A percentile compares a stretch with the other conserved stretches of the same genome.
These are phyloP conservation scores for Tiliacea aurago DNA, from an alignment of 2,888 invertebrate genomes.

Conservation along the genomic window DNA sequence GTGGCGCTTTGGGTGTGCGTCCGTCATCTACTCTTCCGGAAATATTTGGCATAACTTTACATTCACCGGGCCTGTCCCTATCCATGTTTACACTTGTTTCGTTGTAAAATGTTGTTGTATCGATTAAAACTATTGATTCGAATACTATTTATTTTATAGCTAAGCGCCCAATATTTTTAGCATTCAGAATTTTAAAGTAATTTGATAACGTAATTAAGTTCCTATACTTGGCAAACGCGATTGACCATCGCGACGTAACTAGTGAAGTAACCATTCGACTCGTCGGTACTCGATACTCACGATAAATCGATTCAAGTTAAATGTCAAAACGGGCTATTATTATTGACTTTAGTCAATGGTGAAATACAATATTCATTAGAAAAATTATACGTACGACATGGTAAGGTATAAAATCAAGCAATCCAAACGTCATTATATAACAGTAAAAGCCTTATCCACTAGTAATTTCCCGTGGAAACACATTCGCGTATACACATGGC, in stretches of 20 bases:
- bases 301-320: no score
- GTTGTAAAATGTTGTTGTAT: not conserved
- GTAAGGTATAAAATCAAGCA: not conserved
- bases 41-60: conserved; percentile 62
- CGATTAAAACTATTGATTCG: not conserved
- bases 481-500: conserved; percentile 7
- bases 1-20: not conserved
- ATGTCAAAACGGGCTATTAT: no score
- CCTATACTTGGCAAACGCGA: no score
- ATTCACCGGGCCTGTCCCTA: conserved; percentile 9
- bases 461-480: conserved; percentile 4
- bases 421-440: conserved; percentile 9
- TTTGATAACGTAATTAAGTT: not conserved
- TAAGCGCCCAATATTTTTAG: no score
- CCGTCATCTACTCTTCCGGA: conserved; percentile 46
- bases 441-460: conserved; percentile 3
- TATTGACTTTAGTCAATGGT: no score
- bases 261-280: no score
- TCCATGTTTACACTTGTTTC: conserved; percentile 37
- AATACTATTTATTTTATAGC: not conserved
- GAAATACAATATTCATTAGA: not conserved
- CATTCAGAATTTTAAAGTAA: not conserved
- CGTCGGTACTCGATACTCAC: no score
- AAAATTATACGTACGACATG: not conserved
- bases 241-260: no score